These are phyloP conservation scores for Polyploca ridens DNA, from an alignment of 2,888 invertebrate genomes.

Conservation along the genomic window DNA sequence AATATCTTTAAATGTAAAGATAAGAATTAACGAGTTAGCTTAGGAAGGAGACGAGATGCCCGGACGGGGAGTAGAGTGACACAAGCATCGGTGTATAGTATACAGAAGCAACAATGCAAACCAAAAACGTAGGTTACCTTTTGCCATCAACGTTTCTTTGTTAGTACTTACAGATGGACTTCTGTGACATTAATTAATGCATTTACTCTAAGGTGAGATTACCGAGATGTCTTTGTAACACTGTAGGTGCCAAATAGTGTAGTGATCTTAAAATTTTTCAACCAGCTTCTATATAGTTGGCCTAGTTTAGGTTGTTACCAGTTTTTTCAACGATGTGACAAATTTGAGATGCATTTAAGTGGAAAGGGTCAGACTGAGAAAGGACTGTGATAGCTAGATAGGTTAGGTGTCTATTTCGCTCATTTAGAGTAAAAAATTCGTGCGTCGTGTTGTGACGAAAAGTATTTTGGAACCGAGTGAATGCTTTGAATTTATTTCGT, in stretches of 20 bases:
- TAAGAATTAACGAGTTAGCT: constrained; percentile 47
- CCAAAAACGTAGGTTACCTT: constrained; percentile 84
- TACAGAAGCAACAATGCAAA: constrained; percentile 66
- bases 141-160: constrained; percentile 74
- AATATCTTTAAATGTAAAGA: constrained; percentile 64
- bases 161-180: constrained; percentile 62
- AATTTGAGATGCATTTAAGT: constrained; percentile 77
- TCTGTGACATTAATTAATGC: constrained; percentile 57
- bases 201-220: constrained; percentile 56
- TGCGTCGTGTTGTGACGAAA: constrained; percentile 53
- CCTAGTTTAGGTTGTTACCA: constrained; percentile 82
- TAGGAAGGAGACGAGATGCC: constrained; percentile 54
- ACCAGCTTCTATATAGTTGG: constrained; percentile 74
- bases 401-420: constrained; percentile 79
- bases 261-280: constrained; percentile 69
- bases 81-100: constrained; percentile 48
- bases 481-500: constrained; percentile 44
- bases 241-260: constrained; percentile 82
- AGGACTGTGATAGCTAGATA: constrained; percentile 84
- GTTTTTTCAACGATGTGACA: constrained; percentile 75
- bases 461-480: constrained; percentile 61
- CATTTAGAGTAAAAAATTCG: constrained; percentile 77
- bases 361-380: constrained; percentile 84
- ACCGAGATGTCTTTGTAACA: constrained; percentile 59
- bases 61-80: constrained; percentile 35